Base-by-base conservation (phyloP, 92 coral and sea anemone genomes). In the Epizoanthus fatuus region DNA sequence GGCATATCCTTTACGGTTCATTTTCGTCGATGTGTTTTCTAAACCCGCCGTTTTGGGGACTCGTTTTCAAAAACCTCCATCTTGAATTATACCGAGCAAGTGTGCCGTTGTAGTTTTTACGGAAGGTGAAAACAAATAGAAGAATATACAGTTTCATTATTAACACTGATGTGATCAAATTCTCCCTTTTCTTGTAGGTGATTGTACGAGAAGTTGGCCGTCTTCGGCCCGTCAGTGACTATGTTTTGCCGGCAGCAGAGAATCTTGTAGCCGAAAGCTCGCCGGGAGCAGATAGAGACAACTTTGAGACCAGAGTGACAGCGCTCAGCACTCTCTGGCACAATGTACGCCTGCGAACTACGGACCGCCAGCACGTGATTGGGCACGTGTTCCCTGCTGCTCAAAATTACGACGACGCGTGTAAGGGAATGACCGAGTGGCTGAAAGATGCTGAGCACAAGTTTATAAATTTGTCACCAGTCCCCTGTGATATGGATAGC, bases 331-430 rank as follows among this genome's bases (percentile, higher is more conserved):
- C 93, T 37, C 83, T 95, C 4, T 97, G 98, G 98, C 77, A 74
- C 8, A 90, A 88, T 16, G 98, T 97, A 1, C 76, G 90, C 22
- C 85, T 81, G 66, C 89, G 88, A 52, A 89, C 92, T 37, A 88
- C 79, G 17, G 91, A 70, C 60, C 91, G 99, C 74, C 94, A 97
- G 56, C 79, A 89, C 1, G 86, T 84, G 40, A 97, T 97, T 60
- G 94, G 84, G 87, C 88, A 72, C 17, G 95, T 97, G 72, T 91
- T 95, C 88, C 99, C 98, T 47, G 93, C 95, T 49, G 98, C 99
- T 10, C 95, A 97, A 74, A 94, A 90, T 37, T 95, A 93, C 47
- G 93, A 88, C 55, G 95, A 92, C 60, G 93, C 97, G 1, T 90
- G 83, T 45, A 90, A 88, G 55, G 96, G 79, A 40, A 84, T 97